phyloP scores from a whole-genome alignment of 2,113 vertebrate genomes.

The Pygoscelis adeliae region DNA sequence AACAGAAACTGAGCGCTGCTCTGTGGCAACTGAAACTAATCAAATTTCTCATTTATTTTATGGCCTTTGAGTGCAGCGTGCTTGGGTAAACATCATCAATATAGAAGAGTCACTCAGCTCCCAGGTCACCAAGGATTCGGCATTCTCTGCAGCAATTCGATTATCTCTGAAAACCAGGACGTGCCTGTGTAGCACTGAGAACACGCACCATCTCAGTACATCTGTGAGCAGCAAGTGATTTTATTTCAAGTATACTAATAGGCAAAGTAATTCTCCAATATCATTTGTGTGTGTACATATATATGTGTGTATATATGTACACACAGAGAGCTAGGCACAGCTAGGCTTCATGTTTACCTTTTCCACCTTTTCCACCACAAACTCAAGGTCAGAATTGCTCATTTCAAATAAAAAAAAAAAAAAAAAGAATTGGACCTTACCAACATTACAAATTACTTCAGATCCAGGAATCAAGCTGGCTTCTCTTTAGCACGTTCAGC shows the following conservation, averaged over 20 bases:
- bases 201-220: neutral
- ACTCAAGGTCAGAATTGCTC: neutral
- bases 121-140: neutral
- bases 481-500: neutral
- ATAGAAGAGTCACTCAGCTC: neutral
- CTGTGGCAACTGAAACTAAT: slow-evolving; percentile 11
- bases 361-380: neutral
- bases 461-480: neutral
- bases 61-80: neutral
- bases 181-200: neutral
- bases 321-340: neutral
- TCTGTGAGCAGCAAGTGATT: neutral
- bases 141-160: neutral
- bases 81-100: slow-evolving; percentile 27
- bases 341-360: neutral
- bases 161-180: slow-evolving; percentile 1
- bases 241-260: neutral
- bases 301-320: rapidly evolving
- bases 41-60: slow-evolving; percentile 49
- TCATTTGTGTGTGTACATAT: rapidly evolving
- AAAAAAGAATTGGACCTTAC: neutral
- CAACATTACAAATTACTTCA: neutral
- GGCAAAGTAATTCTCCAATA: neutral
- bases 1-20: neutral
- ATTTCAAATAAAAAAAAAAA: neutral